These are phyloP conservation scores for Conus betulinus DNA, from an alignment of 1,140 invertebrate species.

Conservation along the genomic window DNA sequence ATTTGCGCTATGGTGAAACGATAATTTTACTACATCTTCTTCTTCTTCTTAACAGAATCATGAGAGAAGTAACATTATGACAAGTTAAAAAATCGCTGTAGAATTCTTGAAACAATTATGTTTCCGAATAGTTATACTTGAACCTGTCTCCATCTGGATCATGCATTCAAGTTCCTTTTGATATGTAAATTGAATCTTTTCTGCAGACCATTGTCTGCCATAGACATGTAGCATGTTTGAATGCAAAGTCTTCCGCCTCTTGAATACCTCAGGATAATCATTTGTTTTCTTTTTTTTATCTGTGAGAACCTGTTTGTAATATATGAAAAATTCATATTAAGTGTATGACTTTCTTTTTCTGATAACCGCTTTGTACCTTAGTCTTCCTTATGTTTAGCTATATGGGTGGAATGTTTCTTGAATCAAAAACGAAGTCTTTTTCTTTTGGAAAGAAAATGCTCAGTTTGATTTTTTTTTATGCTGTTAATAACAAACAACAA, in stretches of 20 bases:
- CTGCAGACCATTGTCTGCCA: neutral
- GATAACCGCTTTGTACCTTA: too few relatives aligned
- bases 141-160: neutral
- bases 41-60: neutral
- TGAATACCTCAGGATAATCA: neutral
- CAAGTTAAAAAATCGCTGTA: neutral
- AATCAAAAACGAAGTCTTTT: too few relatives aligned
- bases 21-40: neutral
- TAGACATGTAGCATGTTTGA: neutral
- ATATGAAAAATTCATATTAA: too few relatives aligned
- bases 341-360: too few relatives aligned
- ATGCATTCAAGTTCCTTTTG: neutral
- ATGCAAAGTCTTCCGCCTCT: neutral
- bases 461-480: too few relatives aligned
- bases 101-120: neutral
- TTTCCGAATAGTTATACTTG: neutral
- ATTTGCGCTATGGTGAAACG: neutral
- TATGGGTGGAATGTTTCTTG: too few relatives aligned
- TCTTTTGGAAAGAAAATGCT: too few relatives aligned
- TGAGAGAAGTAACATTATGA: too few relatives aligned
- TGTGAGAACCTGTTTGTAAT: neutral
- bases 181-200: neutral
- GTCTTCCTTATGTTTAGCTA: too few relatives aligned
- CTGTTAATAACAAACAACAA: too few relatives aligned
- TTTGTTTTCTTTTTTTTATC: neutral